Percentiles rank a stretch among this genome's conserved stretches.
Conservation (phyloP, 37 sponge, comb jelly and placozoan genomes). For the Bolinopsis microptera region DNA sequence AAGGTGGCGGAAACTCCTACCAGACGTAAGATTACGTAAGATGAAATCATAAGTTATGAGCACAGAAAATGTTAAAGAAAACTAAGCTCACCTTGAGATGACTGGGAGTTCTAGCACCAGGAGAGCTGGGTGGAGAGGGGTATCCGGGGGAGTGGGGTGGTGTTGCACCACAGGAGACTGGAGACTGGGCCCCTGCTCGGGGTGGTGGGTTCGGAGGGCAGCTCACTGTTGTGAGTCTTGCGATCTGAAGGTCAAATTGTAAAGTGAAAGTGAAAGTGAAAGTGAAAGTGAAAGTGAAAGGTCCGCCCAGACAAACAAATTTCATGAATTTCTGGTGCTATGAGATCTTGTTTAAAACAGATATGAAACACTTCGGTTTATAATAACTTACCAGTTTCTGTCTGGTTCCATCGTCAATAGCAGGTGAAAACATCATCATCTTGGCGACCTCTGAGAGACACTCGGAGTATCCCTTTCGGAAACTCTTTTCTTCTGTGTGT, state of each 20-base stretch:
- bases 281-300: too few species aligned
- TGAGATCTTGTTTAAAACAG: too few species aligned
- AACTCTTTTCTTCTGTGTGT: conserved; percentile 47
- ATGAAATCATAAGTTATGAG: too few species aligned
- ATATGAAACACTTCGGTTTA: not conserved
- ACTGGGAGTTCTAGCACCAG: not conserved
- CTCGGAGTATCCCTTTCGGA: conserved; percentile 42
- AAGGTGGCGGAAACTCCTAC: too few species aligned
- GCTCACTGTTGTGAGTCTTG: not conserved
- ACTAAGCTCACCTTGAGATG: not conserved
- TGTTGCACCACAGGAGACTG: conserved; percentile 29
- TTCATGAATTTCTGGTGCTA: too few species aligned
- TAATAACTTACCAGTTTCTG: conserved; percentile 25
- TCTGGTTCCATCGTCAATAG: not conserved
- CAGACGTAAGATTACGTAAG: too few species aligned
- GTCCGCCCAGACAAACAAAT: too few species aligned
- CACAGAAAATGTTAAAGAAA: not conserved
- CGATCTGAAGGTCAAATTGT: not conserved
- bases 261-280: too few species aligned
- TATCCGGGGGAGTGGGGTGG: conserved; percentile 37
- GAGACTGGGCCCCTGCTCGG: conserved; percentile 39
- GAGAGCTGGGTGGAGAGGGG: conserved; percentile 38
- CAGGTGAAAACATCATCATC: not conserved
- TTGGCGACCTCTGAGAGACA: conserved; percentile 41
- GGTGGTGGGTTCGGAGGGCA: conserved; percentile 31